A percentile compares a stretch with the other conserved stretches of the same genome.
Evolutionary conservation across 2,113 vertebrate species (phyloP).

Genomic region (Coreoperca whiteheadi): DNA sequence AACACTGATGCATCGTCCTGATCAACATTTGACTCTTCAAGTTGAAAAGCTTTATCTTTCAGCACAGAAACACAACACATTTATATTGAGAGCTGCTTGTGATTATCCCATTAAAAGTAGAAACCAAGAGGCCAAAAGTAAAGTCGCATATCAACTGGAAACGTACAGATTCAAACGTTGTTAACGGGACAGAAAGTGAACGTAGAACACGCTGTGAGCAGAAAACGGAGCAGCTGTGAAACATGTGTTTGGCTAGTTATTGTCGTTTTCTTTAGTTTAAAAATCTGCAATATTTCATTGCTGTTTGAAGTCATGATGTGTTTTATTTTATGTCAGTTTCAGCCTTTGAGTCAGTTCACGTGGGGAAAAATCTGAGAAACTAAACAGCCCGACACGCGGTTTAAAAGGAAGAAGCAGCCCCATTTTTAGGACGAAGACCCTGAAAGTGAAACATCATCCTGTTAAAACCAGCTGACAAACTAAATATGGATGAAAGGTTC

Average conservation of each 20-base stretch:
- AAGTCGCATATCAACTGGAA: neutral
- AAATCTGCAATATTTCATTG: too few species aligned
- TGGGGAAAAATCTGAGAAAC: too few species aligned
- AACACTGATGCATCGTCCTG: accelerated
- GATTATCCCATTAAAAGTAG: neutral
- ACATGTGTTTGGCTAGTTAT: too few species aligned
- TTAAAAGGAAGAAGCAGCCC: too few species aligned
- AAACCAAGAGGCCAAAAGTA: neutral
- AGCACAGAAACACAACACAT: neutral
- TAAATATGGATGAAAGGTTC: too few species aligned
- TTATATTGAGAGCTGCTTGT: neutral
- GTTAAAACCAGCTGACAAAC: neutral
- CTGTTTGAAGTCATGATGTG: neutral
- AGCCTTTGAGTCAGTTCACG: too few species aligned
- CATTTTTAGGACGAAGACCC: too few species aligned
- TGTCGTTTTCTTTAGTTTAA: too few species aligned
- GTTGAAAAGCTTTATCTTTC: neutral
- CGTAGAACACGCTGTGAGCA: neutral
- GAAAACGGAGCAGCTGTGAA: neutral
- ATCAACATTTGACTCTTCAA: neutral
- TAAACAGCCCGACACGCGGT: too few species aligned
- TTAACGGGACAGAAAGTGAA: neutral
- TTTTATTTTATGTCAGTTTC: too few species aligned
- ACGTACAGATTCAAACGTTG: neutral
- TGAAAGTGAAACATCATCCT: neutral